A percentile compares a stretch with the other conserved stretches of the same genome.
Evolutionary conservation across 1,140 invertebrate species (phyloP).

Genomic region (Rhynchophorus ferrugineus): DNA sequence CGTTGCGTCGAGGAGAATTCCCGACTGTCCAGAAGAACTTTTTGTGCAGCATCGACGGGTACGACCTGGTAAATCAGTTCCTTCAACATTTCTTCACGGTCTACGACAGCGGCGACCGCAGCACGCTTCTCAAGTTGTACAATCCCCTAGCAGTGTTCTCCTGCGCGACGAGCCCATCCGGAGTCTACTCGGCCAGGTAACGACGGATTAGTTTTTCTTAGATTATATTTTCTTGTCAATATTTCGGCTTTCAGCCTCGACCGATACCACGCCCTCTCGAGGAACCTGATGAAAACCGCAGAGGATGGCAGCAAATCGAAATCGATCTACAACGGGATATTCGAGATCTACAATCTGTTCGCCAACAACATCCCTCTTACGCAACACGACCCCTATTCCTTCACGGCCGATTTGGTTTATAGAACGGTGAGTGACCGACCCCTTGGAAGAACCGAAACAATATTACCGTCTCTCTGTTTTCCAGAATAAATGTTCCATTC

Average conservation of each 20-base stretch:
- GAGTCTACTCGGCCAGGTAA: no score
- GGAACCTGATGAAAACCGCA: constrained; percentile 33
- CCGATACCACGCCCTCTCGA: constrained; percentile 30
- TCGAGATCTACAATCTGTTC: constrained; percentile 66
- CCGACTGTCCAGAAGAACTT: constrained; percentile 59
- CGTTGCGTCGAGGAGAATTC: constrained; percentile 52
- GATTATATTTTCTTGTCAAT: constrained; percentile 11
- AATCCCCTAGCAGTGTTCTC: constrained; percentile 75
- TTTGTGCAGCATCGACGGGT: constrained; percentile 53
- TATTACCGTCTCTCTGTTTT: constrained; percentile 28
- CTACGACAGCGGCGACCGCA: constrained; percentile 74
- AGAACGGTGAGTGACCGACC: constrained; percentile 68
- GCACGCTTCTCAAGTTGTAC: constrained; percentile 72
- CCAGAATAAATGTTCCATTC: constrained; percentile 57
- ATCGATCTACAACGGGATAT: constrained; percentile 45
- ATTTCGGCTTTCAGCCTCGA: constrained; percentile 28
- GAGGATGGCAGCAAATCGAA: constrained; percentile 31
- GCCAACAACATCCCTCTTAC: constrained; percentile 63
- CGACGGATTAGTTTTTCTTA: background rate
- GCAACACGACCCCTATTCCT: constrained; percentile 71
- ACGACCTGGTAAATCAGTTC: constrained; percentile 63
- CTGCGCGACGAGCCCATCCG: no score
- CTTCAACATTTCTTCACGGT: constrained; percentile 75
- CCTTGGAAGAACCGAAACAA: no score
- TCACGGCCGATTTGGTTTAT: constrained; percentile 69